A percentile compares a stretch with the other conserved stretches of the same genome.
phyloP scores from a whole-genome alignment of 1,140 invertebrate species.

The Euglossa dilemma region DNA sequence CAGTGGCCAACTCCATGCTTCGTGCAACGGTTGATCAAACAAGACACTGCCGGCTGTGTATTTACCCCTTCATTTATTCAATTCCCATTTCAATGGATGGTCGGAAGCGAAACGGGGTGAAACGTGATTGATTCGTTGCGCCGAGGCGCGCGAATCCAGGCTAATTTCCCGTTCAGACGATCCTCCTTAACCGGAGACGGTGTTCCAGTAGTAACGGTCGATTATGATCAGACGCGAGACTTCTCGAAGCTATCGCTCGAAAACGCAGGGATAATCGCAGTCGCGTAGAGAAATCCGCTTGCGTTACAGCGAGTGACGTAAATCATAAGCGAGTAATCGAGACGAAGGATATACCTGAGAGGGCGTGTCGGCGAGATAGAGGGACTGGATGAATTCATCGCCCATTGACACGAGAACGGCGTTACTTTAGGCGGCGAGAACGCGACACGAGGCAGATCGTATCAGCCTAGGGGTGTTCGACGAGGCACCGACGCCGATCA shows the following conservation, averaged over 20 bases:
- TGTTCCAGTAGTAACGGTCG: not conserved
- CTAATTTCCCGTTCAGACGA: too few relatives aligned
- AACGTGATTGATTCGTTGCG: not conserved
- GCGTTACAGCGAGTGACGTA: not conserved
- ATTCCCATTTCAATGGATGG: not conserved
- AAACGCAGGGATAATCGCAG: too few relatives aligned
- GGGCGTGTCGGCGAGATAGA: constrained; percentile 48
- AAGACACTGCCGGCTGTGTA: not conserved
- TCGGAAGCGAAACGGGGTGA: not conserved
- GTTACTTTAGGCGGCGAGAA: constrained; percentile 45
- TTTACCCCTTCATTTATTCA: not conserved
- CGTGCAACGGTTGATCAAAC: constrained; percentile 1
- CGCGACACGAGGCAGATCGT: constrained; percentile 49
- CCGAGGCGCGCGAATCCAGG: not conserved
- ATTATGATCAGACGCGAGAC: not conserved
- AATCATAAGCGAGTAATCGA: not conserved
- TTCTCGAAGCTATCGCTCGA: too few relatives aligned
- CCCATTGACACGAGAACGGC: constrained; percentile 58
- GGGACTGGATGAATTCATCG: constrained; percentile 55
- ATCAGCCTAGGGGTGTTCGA: constrained; percentile 19
- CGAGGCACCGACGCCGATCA: not conserved
- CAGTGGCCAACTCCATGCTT: not conserved
- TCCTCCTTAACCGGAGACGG: too few relatives aligned
- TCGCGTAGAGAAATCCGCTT: constrained; percentile 20
- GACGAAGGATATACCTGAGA: not conserved